phyloP scores from a whole-genome alignment of 2,797 vertebrate genomes.

The Sciurus vulgaris region DNA sequence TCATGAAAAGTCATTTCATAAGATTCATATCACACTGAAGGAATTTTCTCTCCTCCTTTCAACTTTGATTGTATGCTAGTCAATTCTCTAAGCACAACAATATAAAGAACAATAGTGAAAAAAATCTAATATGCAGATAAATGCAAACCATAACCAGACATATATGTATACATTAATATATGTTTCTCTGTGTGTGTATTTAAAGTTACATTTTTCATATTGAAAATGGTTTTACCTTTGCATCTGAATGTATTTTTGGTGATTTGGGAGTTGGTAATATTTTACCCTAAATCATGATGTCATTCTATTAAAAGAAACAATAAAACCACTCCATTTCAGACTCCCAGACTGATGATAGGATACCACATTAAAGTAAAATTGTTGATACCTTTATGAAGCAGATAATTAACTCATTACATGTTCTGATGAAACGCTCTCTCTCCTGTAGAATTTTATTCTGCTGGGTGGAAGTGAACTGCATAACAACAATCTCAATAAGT shows the following conservation, averaged over 20 bases:
- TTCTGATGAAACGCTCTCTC: constrained; percentile 62
- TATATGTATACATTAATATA: background rate
- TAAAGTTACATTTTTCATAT: background rate
- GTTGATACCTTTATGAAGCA: constrained; percentile 50
- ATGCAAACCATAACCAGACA: background rate
- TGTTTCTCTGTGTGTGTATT: background rate
- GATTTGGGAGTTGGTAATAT: constrained; percentile 26
- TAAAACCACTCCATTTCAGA: constrained; percentile 9
- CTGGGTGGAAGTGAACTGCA: background rate
- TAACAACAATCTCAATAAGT: background rate
- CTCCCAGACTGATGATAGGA: constrained; percentile 19
- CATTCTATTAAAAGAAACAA: constrained; percentile 37
- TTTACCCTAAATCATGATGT: constrained; percentile 21
- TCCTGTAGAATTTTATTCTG: constrained; percentile 53
- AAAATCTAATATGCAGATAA: constrained; percentile 25
- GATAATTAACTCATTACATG: constrained; percentile 70
- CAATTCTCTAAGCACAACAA: background rate
- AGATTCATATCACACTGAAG: background rate
- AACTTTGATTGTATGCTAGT: background rate
- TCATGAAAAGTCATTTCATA: constrained; percentile 31
- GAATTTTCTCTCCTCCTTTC: constrained; percentile 6
- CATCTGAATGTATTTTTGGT: constrained; percentile 27
- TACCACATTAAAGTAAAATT: constrained; percentile 39
- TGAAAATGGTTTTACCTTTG: constrained; percentile 30
- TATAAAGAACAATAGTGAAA: constrained; percentile 9